Conservation (phyloP, 2,888 invertebrate genomes). For the Neoaliturus tenellus region DNA sequence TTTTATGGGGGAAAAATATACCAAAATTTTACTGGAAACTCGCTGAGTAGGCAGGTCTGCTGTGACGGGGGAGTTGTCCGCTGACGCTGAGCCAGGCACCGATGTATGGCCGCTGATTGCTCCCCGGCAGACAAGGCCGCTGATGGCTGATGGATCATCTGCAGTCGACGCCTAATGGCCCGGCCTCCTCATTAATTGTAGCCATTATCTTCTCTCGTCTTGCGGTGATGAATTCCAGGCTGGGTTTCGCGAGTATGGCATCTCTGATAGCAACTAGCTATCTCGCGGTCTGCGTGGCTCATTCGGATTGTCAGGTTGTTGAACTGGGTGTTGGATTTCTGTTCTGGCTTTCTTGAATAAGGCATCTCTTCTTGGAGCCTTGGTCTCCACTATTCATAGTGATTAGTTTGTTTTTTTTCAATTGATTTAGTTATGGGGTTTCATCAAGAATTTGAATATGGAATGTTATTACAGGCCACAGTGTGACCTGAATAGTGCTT, state of each 20-base stretch:
- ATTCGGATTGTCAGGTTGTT: not conserved
- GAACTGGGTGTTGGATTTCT: not conserved
- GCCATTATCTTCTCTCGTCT: slow-evolving; percentile 20
- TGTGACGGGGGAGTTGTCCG: too few species aligned
- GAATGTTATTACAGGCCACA: too few species aligned
- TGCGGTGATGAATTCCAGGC: slow-evolving; percentile 29
- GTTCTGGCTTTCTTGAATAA: too few species aligned
- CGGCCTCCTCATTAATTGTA: slow-evolving; percentile 38
- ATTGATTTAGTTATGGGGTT: too few species aligned
- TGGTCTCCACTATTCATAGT: too few species aligned
- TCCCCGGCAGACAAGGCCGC: not conserved
- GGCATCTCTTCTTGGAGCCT: too few species aligned
- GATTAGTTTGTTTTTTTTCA: too few species aligned
- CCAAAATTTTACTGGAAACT: too few species aligned
- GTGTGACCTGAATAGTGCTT: too few species aligned
- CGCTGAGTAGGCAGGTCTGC: too few species aligned
- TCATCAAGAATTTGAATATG: too few species aligned
- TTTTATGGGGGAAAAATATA: too few species aligned
- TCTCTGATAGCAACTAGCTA: not conserved
- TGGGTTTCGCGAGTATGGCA: not conserved
- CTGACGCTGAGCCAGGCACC: not conserved
- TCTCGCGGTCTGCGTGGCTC: not conserved
- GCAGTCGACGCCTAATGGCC: slow-evolving; percentile 4
- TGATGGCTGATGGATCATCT: slow-evolving; percentile 15
- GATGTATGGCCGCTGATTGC: slow-evolving; percentile 18